phyloP scores from a whole-genome alignment of 2,888 invertebrate species.

The Sphaerophoria rueppellii region DNA sequence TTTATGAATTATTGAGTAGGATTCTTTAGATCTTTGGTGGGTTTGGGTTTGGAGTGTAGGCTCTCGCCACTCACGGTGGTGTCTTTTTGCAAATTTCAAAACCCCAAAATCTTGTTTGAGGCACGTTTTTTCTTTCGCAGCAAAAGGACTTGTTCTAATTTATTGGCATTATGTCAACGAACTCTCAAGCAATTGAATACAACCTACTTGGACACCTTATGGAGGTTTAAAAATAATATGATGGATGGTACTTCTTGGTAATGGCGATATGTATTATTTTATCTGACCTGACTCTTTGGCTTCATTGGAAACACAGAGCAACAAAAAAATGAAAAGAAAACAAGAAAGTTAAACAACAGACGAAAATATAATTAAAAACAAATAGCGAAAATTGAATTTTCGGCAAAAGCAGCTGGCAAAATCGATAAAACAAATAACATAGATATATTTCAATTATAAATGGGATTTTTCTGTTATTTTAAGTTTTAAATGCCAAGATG shows the following conservation, averaged over 20 bases:
- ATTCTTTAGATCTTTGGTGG: slow-evolving; percentile 18
- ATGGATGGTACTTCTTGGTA: background rate
- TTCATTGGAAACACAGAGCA: background rate
- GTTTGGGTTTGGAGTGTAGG: background rate
- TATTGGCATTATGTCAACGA: slow-evolving; percentile 12
- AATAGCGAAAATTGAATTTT: slow-evolving; percentile 1
- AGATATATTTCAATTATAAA: background rate
- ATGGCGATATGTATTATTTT: background rate
- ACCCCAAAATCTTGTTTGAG: slow-evolving; percentile 29
- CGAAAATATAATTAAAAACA: slow-evolving; percentile 27
- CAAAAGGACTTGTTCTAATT: slow-evolving; percentile 3
- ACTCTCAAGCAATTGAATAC: background rate
- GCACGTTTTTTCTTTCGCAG: background rate
- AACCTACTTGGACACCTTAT: too few relatives aligned
- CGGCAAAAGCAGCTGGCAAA: background rate
- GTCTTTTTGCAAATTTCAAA: slow-evolving; percentile 2
- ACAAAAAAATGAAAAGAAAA: too few relatives aligned
- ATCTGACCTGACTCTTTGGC: background rate
- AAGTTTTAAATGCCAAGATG: background rate
- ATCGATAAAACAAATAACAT: background rate
- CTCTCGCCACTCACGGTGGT: background rate
- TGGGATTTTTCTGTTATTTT: background rate
- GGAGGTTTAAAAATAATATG: background rate
- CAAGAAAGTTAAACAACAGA: background rate
- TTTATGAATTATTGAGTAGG: slow-evolving; percentile 39